Conservation (phyloP, 1,140 invertebrate species). For the Acromyrmex charruanus region DNA sequence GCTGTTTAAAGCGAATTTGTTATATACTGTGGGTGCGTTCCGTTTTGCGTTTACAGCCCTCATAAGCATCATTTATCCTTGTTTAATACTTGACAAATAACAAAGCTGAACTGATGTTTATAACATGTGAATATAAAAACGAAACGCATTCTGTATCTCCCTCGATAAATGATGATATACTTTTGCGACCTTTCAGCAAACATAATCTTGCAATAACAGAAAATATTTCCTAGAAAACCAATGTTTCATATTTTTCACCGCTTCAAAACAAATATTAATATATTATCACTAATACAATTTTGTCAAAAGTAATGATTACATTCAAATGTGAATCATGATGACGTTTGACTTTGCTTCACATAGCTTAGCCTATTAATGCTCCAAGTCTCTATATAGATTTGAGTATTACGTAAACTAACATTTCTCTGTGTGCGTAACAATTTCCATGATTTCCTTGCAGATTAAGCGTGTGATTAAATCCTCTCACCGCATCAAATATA, state of each 20-base stretch:
- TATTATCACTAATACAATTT: neutral
- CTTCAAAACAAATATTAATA: neutral
- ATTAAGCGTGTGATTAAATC: constrained; percentile 59
- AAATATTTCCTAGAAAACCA: neutral
- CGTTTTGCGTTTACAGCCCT: too few species aligned
- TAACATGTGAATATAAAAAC: too few species aligned
- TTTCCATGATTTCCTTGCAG: constrained; percentile 65
- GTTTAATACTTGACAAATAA: too few species aligned
- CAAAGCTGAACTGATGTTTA: too few species aligned
- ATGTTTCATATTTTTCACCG: neutral
- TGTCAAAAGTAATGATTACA: neutral
- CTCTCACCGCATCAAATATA: constrained; percentile 55
- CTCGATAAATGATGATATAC: too few species aligned
- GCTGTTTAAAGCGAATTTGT: too few species aligned
- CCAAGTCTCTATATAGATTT: constrained; percentile 35
- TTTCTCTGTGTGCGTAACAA: constrained; percentile 58
- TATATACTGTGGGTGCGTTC: too few species aligned
- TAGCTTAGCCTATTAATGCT: neutral
- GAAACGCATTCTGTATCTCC: too few species aligned
- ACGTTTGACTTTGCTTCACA: neutral
- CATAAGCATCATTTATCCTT: too few species aligned
- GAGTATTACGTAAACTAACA: constrained; percentile 58
- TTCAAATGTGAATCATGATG: neutral
- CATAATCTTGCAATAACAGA: too few species aligned
- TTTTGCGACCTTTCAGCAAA: too few species aligned